Conservation (phyloP, 2,888 invertebrate genomes). For the Leptarthrus brevirostris region DNA sequence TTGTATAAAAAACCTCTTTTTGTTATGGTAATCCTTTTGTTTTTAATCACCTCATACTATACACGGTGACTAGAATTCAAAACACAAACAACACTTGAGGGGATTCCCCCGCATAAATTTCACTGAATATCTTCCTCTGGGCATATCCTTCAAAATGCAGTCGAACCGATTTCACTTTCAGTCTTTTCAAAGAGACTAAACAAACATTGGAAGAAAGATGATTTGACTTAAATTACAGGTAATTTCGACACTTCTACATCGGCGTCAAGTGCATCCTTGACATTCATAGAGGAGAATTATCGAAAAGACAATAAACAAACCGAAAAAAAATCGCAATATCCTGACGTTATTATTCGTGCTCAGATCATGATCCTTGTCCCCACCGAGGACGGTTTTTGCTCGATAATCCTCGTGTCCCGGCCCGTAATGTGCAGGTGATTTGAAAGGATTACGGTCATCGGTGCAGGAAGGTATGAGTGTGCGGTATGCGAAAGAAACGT, state of each 20-base stretch:
- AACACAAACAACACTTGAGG: not conserved
- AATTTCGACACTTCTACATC: not conserved
- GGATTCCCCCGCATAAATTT: not conserved
- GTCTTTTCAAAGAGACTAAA: not conserved
- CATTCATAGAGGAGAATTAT: not conserved
- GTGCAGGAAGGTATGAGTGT: not conserved
- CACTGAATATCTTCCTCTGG: not conserved
- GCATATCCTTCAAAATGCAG: not conserved
- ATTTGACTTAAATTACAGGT: not conserved
- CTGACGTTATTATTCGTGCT: not conserved
- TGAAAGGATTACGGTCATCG: slow-evolving; percentile 5
- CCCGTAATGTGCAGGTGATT: slow-evolving; percentile 4
- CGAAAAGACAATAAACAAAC: not conserved
- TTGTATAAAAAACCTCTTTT: not conserved
- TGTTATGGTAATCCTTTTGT: not conserved
- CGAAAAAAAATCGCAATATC: not conserved
- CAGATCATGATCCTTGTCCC: not conserved
- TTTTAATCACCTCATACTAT: not conserved
- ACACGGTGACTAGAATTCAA: not conserved
- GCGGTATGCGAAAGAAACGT: slow-evolving; percentile 42
- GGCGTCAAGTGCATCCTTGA: not conserved
- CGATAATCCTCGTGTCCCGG: not conserved
- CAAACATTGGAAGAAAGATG: not conserved
- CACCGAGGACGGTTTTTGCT: not conserved
- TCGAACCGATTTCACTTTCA: not conserved